Evolutionary conservation across 2,113 vertebrate genomes (phyloP).

Genomic region (Trichechus manatus): DNA sequence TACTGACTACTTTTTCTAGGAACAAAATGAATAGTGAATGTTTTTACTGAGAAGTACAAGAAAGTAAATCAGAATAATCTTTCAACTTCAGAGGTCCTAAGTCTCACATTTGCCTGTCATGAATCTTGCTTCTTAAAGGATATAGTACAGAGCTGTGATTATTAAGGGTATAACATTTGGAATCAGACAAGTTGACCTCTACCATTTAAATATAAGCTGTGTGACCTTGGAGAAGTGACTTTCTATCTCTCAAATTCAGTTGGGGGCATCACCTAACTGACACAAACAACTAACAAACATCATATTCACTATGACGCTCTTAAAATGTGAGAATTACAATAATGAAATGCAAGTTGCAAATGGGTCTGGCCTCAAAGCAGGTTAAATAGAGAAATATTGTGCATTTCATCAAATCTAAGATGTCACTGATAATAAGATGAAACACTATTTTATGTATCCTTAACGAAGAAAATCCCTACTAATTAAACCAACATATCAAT

Average conservation of each 20-base stretch:
- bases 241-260: slow-evolving; percentile 17
- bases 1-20: slow-evolving; percentile 38
- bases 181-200: neutral
- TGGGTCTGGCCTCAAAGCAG: neutral
- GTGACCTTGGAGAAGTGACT: neutral
- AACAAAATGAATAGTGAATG: slow-evolving; percentile 14
- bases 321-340: slow-evolving; percentile 29
- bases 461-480: slow-evolving; percentile 1
- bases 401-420: slow-evolving; percentile 38
- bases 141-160: neutral
- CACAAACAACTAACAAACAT: neutral
- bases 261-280: neutral
- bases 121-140: slow-evolving; percentile 40
- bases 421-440: neutral
- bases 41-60: slow-evolving; percentile 56
- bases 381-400: neutral
- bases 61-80: slow-evolving; percentile 54
- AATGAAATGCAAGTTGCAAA: slow-evolving; percentile 61
- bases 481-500: slow-evolving; percentile 33
- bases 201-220: slow-evolving; percentile 21
- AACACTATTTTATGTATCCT: slow-evolving; percentile 11
- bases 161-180: neutral
- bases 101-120: slow-evolving; percentile 15
- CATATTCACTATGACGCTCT: neutral
- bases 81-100: neutral